A percentile compares a stretch with the other conserved stretches of the same genome.
Evolutionary conservation across 2,797 vertebrate genomes (phyloP).

Genomic region (Hybognathus amarus): DNA sequence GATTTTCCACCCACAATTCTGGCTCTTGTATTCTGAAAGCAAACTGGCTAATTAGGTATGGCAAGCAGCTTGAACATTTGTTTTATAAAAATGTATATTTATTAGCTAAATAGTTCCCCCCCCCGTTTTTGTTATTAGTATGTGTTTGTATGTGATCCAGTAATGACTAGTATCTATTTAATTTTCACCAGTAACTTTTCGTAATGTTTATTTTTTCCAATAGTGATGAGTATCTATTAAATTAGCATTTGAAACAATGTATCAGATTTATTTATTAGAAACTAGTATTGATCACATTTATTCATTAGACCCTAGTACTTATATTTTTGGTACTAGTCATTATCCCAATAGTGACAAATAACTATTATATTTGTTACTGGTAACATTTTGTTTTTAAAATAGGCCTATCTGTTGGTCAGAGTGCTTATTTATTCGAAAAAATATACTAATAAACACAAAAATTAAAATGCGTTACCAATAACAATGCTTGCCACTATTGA

Average conservation of each 20-base stretch:
- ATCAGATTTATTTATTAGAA: background rate
- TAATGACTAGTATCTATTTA: background rate
- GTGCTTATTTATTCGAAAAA: background rate
- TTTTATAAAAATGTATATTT: background rate
- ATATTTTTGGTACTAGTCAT: background rate
- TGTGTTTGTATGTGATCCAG: background rate
- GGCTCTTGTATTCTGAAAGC: constrained; percentile 14
- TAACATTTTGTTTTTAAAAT: no score
- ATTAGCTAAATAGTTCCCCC: background rate
- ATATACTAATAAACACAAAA: background rate
- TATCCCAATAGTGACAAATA: background rate
- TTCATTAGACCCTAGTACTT: background rate
- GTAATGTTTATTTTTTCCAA: background rate
- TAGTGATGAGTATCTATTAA: background rate
- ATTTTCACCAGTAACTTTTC: background rate
- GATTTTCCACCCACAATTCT: constrained; percentile 17
- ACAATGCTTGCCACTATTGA: background rate
- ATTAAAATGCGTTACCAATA: background rate
- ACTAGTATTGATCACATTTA: background rate
- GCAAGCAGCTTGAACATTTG: background rate
- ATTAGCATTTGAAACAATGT: background rate
- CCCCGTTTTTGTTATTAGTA: background rate
- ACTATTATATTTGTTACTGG: background rate
- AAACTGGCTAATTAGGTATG: constrained; percentile 10
- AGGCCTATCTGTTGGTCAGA: no score